Evolutionary conservation across 2,888 invertebrate genomes (phyloP), one percentile per base, ranked within the genome.

Genomic region (Hemithea aestivaria): DNA sequence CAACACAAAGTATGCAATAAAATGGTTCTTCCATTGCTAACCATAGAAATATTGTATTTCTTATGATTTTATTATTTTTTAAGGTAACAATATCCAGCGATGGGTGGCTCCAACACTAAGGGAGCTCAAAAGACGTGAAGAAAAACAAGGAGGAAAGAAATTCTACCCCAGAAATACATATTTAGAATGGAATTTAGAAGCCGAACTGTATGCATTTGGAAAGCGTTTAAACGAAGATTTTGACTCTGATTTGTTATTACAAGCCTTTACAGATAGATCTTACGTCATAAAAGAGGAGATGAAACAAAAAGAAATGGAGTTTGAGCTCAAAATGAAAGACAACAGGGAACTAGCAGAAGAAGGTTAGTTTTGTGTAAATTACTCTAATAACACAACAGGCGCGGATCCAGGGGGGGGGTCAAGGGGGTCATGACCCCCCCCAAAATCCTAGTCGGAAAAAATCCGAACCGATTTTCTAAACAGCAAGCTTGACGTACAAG

Each of bases 181-280:
- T 63, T 54, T 92, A n/a, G 94, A 94, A 62, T 96, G 97, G 97
- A 97, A 96, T 67, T 91, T 94, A 56, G 91, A 93, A 56, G 91
- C 95, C 0, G 97, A 98, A 81, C 48, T 98, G 1, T 97, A 89
- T 80, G 95, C 97, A 0, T 98, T 98, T 85, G 93, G 93, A 6
- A 92, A 93, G 62, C 89, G 98, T 12, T 80, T 98, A 8, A 91
- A 92, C 11, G 98, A 98, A 83, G 90, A 94, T 2, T 95, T 98
- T 62, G 88, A 95, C 42, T 76, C 89, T 0, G 83, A 90, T 10
- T 70, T 93, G 8, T 74, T 98, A 16, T 89, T 92, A 35, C 89
- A 89, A 59, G 96, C 97, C 1, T 92, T 98, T 40, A 93, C 92
- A 24, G 92, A 96, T 62, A 89, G 90, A 53, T 94, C 95, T 0